Evolutionary conservation across 1,140 invertebrate genomes (phyloP).

Genomic region (Amyelois transitella): DNA sequence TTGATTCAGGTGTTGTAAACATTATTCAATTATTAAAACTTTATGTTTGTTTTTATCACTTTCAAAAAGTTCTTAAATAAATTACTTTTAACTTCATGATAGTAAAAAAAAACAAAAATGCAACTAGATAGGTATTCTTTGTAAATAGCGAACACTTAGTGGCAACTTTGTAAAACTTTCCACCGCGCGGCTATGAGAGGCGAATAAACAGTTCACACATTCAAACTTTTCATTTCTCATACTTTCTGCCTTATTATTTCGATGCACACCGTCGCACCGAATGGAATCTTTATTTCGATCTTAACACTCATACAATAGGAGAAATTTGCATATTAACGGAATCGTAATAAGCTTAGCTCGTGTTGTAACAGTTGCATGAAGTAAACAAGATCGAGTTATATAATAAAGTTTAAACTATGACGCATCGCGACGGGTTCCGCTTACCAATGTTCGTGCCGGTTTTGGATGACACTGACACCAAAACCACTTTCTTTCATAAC

Average conservation of each 20-base stretch:
- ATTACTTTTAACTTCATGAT: too few relatives aligned
- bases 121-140: too few relatives aligned
- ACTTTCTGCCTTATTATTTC: slow-evolving; percentile 12
- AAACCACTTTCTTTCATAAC: slow-evolving; percentile 52
- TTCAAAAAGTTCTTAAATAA: too few relatives aligned
- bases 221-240: slow-evolving; percentile 8
- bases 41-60: too few relatives aligned
- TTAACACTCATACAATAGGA: slow-evolving; percentile 10
- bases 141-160: too few relatives aligned
- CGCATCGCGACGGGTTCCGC: slow-evolving; percentile 45
- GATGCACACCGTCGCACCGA: not conserved
- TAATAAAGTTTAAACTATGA: slow-evolving; percentile 50
- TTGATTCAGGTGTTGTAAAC: too few relatives aligned
- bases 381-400: slow-evolving; percentile 47
- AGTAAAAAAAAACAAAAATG: too few relatives aligned
- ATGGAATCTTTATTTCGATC: slow-evolving; percentile 12
- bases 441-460: slow-evolving; percentile 47
- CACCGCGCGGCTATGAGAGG: not conserved
- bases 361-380: slow-evolving; percentile 52
- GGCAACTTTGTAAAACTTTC: too few relatives aligned
- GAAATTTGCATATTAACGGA: slow-evolving; percentile 15
- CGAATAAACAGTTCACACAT: not conserved
- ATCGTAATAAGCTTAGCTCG: slow-evolving; percentile 13
- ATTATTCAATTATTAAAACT: too few relatives aligned
- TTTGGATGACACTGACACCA: slow-evolving; percentile 62